Base-by-base conservation (phyloP, 23 tunicate genomes). In the Halocynthia roretzi region DNA sequence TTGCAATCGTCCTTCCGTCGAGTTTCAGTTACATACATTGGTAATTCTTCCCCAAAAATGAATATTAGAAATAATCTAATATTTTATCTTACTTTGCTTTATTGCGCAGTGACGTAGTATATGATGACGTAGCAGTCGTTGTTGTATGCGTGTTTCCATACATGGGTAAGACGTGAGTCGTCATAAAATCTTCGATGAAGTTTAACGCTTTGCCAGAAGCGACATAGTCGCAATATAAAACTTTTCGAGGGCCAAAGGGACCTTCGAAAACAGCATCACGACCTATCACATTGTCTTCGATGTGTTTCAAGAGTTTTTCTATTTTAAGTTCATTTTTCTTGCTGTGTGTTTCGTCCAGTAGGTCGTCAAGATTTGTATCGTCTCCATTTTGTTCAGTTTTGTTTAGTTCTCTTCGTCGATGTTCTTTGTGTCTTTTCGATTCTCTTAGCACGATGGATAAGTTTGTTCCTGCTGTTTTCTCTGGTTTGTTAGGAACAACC, bases 121-220 rank as follows among this genome's bases (percentile, higher is more conserved):
- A 94, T 54, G 82, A 71, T 20, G 94, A 88, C 8, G 98, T 93
- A 10, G 84, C 93, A 53, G 98, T 77, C 7, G 98, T 87, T 6
- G 98, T 83, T 7, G 98, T 93, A 67, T 93, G 98, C 5, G 88
- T 83, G 56, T 93, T 93, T 61, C 94, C 98, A 80, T 93, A 93
- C 17, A 31, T 68, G 8, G 98, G 89, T 15, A 93, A 64, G 10
- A 93, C 75, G 31, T 87, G 56, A 8, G 87, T 77, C 44, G 71
- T 73, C 9, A 93, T 80, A 76, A 83, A 93, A 50, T 57, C 63
- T 80, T 93, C 98, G 69, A 93, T 87, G 8, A 85, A 93, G n/a
- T 80, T 40, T 48, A 93, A 60, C 40, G 98, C 94, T 62, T 84
- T 50, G 18, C 98, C 93, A 22, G 94, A 82, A 44, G 98, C 98